Evolutionary conservation across 64 coral and sea anemone species (phyloP).

Genomic region (Dendrophyllia cribrosa): DNA sequence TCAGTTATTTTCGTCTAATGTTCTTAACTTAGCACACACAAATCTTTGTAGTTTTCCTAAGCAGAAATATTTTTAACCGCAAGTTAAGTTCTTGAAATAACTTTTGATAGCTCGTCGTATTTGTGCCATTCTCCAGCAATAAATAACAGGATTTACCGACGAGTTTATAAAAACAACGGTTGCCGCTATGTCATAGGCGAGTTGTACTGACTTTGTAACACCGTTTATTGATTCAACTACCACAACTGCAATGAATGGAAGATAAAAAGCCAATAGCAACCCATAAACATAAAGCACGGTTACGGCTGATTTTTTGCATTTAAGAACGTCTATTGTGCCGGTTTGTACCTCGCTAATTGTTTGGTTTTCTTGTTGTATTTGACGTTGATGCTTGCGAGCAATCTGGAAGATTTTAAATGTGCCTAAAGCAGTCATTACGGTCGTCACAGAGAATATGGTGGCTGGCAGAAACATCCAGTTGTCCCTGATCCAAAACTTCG

Average conservation of each 20-base stretch:
- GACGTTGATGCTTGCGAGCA: conserved; percentile 35
- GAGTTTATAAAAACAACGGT: conserved; percentile 60
- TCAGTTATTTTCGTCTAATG: too few species aligned
- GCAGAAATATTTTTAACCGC: too few species aligned
- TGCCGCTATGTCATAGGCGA: conserved; percentile 28
- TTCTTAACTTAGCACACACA: too few species aligned
- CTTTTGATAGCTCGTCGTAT: conserved; percentile 9
- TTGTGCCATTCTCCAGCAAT: conserved; percentile 44
- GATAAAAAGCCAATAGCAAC: conserved; percentile 30
- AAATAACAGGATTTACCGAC: conserved; percentile 60
- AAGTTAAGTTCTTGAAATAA: background rate
- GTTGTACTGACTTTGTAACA: background rate
- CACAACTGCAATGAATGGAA: conserved; percentile 37
- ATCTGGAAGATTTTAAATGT: conserved; percentile 8
- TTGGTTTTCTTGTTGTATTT: conserved; percentile 13
- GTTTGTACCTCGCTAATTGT: background rate
- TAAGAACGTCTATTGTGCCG: background rate
- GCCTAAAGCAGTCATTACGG: background rate
- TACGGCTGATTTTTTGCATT: conserved; percentile 46
- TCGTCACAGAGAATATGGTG: background rate
- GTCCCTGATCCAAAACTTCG: background rate
- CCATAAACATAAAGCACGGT: conserved; percentile 10
- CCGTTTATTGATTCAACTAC: conserved; percentile 30
- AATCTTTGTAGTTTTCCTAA: too few species aligned
- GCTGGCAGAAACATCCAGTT: background rate